Percentiles rank a stretch among this genome's conserved stretches.
Conservation (phyloP, 2,113 vertebrate species). For the Symphodus melops region DNA sequence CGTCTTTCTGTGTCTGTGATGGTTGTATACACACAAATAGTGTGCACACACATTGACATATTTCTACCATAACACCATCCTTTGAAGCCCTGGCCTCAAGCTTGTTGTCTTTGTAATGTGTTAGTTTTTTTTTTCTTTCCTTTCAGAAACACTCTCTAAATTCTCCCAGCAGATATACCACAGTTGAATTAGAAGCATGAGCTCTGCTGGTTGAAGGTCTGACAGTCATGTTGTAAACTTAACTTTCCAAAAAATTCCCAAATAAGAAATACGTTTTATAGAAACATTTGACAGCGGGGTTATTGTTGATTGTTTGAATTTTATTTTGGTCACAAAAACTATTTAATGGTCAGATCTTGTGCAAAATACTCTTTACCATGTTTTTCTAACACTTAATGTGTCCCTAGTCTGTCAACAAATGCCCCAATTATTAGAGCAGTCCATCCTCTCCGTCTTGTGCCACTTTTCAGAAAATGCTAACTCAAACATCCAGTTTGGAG, state of each 20-base stretch:
- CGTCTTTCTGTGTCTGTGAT: too few species aligned
- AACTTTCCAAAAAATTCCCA: neutral
- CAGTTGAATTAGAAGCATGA: slow-evolving; percentile 27
- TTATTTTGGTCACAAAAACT: too few species aligned
- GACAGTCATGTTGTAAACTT: slow-evolving; percentile 12
- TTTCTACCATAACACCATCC: slow-evolving; percentile 18
- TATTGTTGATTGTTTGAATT: neutral
- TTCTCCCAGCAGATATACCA: slow-evolving; percentile 34
- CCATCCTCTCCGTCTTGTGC: too few species aligned
- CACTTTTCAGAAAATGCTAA: too few species aligned
- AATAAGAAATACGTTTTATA: slow-evolving; percentile 22
- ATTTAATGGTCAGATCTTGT: too few species aligned
- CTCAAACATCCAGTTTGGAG: too few species aligned
- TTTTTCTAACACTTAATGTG: too few species aligned
- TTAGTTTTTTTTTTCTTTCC: slow-evolving; percentile 47
- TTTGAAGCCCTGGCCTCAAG: slow-evolving; percentile 49
- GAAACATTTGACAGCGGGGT: neutral
- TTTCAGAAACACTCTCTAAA: slow-evolving; percentile 25
- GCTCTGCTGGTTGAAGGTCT: slow-evolving; percentile 13
- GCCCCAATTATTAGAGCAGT: too few species aligned
- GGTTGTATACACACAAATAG: too few species aligned
- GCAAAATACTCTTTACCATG: too few species aligned
- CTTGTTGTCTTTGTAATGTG: slow-evolving; percentile 51
- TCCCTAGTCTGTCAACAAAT: too few species aligned
- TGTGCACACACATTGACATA: neutral